These are phyloP conservation scores for Mactromeris polynyma DNA, from an alignment of 2,888 invertebrate species.

Conservation along the genomic window DNA sequence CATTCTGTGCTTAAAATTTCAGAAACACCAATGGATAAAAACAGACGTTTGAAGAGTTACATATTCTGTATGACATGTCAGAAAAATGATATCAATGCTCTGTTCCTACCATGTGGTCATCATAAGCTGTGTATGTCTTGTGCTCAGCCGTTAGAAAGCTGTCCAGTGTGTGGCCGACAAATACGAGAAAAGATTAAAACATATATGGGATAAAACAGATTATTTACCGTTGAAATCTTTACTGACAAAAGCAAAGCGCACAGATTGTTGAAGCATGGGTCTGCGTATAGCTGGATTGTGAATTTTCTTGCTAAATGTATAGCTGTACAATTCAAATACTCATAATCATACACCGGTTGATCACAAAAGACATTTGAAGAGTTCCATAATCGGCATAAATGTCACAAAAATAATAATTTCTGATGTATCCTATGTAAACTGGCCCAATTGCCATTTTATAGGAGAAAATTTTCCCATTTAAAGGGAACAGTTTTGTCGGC, in stretches of 20 bases:
- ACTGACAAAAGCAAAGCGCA: no score
- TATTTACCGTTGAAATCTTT: no score
- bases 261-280: no score
- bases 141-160: slow-evolving; percentile 1
- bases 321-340: no score
- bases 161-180: slow-evolving; percentile 9
- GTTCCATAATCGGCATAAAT: not conserved
- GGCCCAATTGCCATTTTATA: no score
- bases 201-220: not conserved
- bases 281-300: no score
- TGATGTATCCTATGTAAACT: no score
- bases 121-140: slow-evolving; percentile 25
- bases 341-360: slow-evolving; percentile 1
- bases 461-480: no score
- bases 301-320: no score
- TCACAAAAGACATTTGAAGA: slow-evolving; percentile 21
- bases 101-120: slow-evolving; percentile 28
- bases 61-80: slow-evolving; percentile 5
- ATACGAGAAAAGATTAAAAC: slow-evolving; percentile 29
- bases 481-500: no score
- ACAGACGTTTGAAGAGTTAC: slow-evolving; percentile 17
- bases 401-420: slow-evolving; percentile 22
- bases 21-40: slow-evolving; percentile 21
- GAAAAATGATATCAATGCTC: not conserved
- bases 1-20: not conserved